A percentile compares a stretch with the other conserved stretches of the same genome.
Evolutionary conservation across 37 sponge, comb jelly and placozoan species (phyloP).

Genomic region (Beroe ovata): DNA sequence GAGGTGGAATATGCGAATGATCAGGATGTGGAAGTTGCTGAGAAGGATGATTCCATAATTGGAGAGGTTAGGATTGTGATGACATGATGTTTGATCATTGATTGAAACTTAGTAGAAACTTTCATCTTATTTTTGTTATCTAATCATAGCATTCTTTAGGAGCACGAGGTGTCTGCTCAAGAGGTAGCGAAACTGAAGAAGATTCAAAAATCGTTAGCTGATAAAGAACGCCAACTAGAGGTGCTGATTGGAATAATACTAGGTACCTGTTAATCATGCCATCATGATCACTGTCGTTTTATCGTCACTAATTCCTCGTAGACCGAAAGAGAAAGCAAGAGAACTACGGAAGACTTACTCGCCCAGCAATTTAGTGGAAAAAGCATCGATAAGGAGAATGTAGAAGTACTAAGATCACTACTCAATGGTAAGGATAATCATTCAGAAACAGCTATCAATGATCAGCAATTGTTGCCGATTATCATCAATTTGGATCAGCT

Average conservation of each 20-base stretch:
- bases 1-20: constrained; percentile 54
- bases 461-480: too few relatives aligned
- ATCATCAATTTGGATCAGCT: too few relatives aligned
- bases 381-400: constrained; percentile 28
- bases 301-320: neutral
- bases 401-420: constrained; percentile 36
- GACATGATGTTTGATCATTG: neutral
- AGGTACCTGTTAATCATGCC: too few relatives aligned
- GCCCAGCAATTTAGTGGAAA: constrained; percentile 60
- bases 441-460: too few relatives aligned
- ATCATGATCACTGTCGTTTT: too few relatives aligned
- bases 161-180: constrained; percentile 1
- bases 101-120: neutral
- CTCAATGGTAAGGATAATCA: constrained; percentile 18
- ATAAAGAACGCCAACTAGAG: neutral
- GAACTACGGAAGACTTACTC: constrained; percentile 17
- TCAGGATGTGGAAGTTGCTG: neutral
- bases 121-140: neutral
- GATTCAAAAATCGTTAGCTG: constrained; percentile 26
- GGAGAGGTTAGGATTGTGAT: neutral
- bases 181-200: constrained; percentile 10
- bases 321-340: constrained; percentile 19
- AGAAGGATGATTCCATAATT: neutral
- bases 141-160: too few relatives aligned
- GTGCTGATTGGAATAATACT: too few relatives aligned